Percentiles rank a stretch among this genome's conserved stretches.
These are phyloP conservation scores for Hiodon alosoides DNA, from an alignment of 2,113 vertebrate species.

Conservation along the genomic window DNA sequence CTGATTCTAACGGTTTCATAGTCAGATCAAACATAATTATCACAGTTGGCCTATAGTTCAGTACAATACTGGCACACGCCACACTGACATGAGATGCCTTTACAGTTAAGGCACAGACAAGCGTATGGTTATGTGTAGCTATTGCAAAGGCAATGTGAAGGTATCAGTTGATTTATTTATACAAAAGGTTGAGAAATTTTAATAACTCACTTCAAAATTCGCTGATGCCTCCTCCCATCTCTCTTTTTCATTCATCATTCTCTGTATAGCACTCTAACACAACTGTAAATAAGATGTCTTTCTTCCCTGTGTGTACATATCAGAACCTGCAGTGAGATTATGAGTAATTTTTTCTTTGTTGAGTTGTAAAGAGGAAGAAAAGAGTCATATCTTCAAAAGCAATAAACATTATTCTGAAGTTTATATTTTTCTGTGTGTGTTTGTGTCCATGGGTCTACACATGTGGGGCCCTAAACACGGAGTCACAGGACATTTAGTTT, in stretches of 20 bases:
- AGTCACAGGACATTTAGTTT: not conserved
- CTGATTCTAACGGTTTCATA: not conserved
- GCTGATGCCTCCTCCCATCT: conserved; percentile 27
- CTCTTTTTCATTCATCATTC: not conserved
- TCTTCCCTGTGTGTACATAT: conserved; percentile 53
- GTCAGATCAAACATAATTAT: too few relatives aligned
- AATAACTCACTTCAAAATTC: not conserved
- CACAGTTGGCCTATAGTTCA: not conserved
- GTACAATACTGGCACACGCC: conserved; percentile 39
- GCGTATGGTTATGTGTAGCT: conserved; percentile 48
- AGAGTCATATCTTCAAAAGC: conserved; percentile 69
- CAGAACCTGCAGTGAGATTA: conserved; percentile 54
- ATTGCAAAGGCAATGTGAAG: conserved; percentile 61
- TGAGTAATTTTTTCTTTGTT: conserved; percentile 57
- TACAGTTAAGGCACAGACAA: conserved; percentile 46
- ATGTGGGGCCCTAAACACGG: not conserved
- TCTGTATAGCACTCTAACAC: conserved; percentile 26
- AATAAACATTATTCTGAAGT: conserved; percentile 75
- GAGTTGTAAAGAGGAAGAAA: conserved; percentile 65
- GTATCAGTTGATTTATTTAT: conserved; percentile 56
- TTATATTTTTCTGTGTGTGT: conserved; percentile 40
- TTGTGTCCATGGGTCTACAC: not conserved
- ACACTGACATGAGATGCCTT: conserved; percentile 44
- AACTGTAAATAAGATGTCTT: conserved; percentile 65
- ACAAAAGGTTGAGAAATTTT: conserved; percentile 29